Evolutionary conservation across 92 coral and sea anemone species (phyloP).

Genomic region (Palythoa grandis): DNA sequence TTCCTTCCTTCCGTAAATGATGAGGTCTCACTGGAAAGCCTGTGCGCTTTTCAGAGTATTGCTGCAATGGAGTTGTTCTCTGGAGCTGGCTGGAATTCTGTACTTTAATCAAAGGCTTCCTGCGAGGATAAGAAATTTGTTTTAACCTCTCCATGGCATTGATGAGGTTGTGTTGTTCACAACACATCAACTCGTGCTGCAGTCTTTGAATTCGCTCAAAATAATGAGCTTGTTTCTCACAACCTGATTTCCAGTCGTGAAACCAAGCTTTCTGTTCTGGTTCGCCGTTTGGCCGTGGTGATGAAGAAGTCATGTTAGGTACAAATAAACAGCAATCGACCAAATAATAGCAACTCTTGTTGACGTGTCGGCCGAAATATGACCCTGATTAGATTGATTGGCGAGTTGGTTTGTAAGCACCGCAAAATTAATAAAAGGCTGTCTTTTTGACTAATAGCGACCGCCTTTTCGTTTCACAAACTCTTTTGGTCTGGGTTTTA

Average conservation of each 20-base stretch:
- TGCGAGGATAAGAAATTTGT: slow-evolving; percentile 83
- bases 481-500: too few relatives aligned
- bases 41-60: slow-evolving; percentile 8
- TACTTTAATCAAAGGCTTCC: slow-evolving; percentile 72
- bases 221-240: slow-evolving; percentile 90
- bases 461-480: too few relatives aligned
- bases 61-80: slow-evolving; percentile 10
- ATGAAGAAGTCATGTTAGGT: slow-evolving; percentile 34
- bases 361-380: not conserved
- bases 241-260: slow-evolving; percentile 81
- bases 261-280: slow-evolving; percentile 79
- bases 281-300: slow-evolving; percentile 12
- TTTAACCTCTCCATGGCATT: slow-evolving; percentile 93
- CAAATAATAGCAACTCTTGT: not conserved
- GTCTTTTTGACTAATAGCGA: too few relatives aligned
- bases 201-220: slow-evolving; percentile 85
- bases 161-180: slow-evolving; percentile 92
- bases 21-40: slow-evolving; percentile 63
- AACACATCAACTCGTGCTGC: slow-evolving; percentile 82
- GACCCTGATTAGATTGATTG: not conserved
- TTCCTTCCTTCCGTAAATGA: slow-evolving; percentile 36
- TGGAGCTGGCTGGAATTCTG: slow-evolving; percentile 3
- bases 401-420: not conserved
- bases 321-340: not conserved
- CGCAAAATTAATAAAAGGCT: too few relatives aligned